Conservation (phyloP, 2,888 invertebrate genomes). For the Ormyrus rosae region DNA sequence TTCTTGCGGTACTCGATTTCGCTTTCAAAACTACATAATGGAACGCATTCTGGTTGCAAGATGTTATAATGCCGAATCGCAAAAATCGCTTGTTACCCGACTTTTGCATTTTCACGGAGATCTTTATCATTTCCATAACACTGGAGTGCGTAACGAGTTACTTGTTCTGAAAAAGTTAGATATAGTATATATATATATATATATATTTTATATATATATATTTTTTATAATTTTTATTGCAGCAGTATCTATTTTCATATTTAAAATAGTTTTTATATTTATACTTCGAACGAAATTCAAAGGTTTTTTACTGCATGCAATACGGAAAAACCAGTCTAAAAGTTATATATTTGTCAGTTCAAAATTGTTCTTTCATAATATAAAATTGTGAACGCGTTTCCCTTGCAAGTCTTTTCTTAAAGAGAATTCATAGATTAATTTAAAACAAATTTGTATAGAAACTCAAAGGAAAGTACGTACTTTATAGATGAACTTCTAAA, state of each 20-base stretch:
- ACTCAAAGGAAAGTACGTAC: neutral
- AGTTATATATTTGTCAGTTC: conserved; percentile 21
- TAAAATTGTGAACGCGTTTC: conserved; percentile 15
- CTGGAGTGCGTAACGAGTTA: neutral
- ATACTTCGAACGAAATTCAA: conserved; percentile 15
- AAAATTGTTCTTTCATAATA: conserved; percentile 18
- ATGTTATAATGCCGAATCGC: neutral
- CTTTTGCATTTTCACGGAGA: neutral
- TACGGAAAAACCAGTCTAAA: conserved; percentile 22
- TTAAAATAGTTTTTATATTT: conserved; percentile 24
- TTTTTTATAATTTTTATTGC: conserved; percentile 11
- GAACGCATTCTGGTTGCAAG: neutral
- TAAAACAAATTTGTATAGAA: neutral
- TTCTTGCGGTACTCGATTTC: conserved; percentile 4
- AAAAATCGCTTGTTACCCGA: neutral
- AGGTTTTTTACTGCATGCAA: conserved; percentile 22
- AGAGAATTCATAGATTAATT: neutral
- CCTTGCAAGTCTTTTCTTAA: conserved; percentile 8
- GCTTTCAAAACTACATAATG: conserved; percentile 1
- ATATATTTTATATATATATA: neutral
- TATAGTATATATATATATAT: conserved; percentile 4
- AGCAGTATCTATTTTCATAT: conserved; percentile 21
- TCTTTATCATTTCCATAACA: conserved; percentile 10
- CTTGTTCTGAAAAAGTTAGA: neutral
- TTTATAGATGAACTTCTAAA: no score